Evolutionary conservation across 2,888 invertebrate genomes (phyloP), one percentile per base, ranked within the genome.

Genomic region (Metallyticus violacea): DNA sequence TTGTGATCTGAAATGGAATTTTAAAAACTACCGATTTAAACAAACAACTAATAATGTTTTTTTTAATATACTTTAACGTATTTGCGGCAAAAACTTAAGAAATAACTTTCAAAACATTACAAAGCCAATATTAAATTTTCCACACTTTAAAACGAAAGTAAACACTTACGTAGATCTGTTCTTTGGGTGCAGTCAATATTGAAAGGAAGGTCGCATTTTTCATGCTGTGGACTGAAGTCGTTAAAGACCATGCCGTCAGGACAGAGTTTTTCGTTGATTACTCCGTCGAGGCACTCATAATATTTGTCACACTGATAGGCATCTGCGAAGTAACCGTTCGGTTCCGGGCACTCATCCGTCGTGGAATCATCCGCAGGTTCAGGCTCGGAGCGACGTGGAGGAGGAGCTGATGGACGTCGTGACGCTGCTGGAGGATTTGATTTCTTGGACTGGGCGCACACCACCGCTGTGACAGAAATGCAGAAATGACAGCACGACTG

Each of bases 191-290:
- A 97, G 91, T 97, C 97, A 87, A 97, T 95, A 90, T 97, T 97
- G 91, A 96, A 96, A 0, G 97, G 97, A 88, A 97, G 92, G 91
- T 97, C 97, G 90, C 97, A 97, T 90, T 97, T 97, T 91, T 97
- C 97, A 87, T 97, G 95, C 87, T 94, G 94, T 1, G 95, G 93
- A 89, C 95, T 96, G 92, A 95, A 97, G 92, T 97, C 97, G 89
- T 97, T 97, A 93, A 97, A 97, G 85, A 97, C 97, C 93, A 97
- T 95, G 27, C 97, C 97, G 91, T 98, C 97, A 0, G 97, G 96
- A 89, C 97, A 98, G 3, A 97, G 93, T 91, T 96, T 96, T 90
- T 96, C 97, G 1, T 94, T 95, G 86, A 95, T 94, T 22, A 88
- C 90, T 28, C 97, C 96, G 88, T 95, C 95, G 22, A 88, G 93